Conservation (phyloP, 2,113 vertebrate genomes). For the human region DNA sequence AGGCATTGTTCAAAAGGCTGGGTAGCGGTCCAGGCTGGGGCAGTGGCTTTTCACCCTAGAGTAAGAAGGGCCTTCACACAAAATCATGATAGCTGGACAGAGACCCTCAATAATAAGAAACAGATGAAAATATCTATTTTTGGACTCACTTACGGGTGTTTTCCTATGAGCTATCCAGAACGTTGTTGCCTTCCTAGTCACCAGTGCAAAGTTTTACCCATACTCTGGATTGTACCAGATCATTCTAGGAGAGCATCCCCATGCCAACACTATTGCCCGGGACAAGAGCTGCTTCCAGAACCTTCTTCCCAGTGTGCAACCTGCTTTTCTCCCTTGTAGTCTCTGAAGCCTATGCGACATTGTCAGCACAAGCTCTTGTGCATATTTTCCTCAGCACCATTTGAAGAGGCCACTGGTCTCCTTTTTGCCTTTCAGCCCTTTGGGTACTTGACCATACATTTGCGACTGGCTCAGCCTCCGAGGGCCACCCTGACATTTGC, state of each 20-base stretch:
- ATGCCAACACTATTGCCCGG: background rate
- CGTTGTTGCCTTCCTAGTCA: background rate
- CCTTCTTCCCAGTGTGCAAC: background rate
- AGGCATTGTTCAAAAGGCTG: background rate
- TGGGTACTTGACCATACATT: background rate
- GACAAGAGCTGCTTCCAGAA: background rate
- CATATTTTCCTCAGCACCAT: background rate
- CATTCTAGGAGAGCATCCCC: background rate
- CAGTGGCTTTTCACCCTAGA: background rate
- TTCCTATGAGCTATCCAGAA: background rate
- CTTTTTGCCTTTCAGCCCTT: constrained; percentile 17
- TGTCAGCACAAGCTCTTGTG: background rate
- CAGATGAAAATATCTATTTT: background rate
- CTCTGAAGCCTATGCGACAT: background rate
- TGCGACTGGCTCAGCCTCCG: constrained; percentile 53
- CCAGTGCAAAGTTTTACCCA: background rate
- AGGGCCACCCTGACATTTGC: background rate
- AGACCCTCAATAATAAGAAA: background rate
- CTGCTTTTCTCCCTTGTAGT: background rate
- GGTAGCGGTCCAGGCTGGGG: background rate
- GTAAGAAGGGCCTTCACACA: background rate
- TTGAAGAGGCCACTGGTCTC: constrained; percentile 55
- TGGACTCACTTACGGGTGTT: background rate
- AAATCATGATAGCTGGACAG: background rate
- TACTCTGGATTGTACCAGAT: too few relatives aligned